phyloP scores from a whole-genome alignment of 2,797 vertebrate species.

The Poeciliopsis gracilis region DNA sequence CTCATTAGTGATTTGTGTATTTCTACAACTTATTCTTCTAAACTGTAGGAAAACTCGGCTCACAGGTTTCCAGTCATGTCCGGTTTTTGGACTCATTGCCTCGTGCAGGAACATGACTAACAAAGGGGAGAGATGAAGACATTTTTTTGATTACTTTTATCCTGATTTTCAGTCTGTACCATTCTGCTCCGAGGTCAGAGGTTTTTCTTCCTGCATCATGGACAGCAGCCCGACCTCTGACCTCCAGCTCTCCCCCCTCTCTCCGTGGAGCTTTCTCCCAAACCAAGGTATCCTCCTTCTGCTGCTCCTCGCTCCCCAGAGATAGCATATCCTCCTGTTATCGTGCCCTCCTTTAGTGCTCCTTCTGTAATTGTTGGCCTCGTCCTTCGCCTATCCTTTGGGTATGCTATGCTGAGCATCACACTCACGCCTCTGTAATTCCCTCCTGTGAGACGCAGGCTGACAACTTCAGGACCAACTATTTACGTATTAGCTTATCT shows the following conservation, averaged over 20 bases:
- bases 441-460: constrained; percentile 27
- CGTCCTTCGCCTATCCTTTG: constrained; percentile 63
- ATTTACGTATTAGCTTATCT: constrained; percentile 36
- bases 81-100: neutral
- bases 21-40: neutral
- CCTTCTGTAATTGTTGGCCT: constrained; percentile 28
- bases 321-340: constrained; percentile 46
- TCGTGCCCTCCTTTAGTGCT: constrained; percentile 11
- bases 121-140: constrained; percentile 5
- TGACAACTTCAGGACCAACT: constrained; percentile 24
- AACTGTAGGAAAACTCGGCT: neutral
- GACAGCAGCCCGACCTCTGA: constrained; percentile 20
- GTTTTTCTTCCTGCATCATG: constrained; percentile 30
- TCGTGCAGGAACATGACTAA: constrained; percentile 31
- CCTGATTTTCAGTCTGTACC: constrained; percentile 6
- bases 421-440: constrained; percentile 14
- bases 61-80: neutral
- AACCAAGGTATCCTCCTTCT: constrained; percentile 9
- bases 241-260: constrained; percentile 30
- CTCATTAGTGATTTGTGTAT: constrained; percentile 4
- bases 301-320: constrained; percentile 26
- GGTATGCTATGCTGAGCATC: constrained; percentile 3
- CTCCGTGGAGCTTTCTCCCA: constrained; percentile 11
- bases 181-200: neutral
- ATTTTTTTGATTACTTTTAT: constrained; percentile 14